Base-by-base conservation (phyloP, 2,888 invertebrate genomes). In the Venusia cambrica region DNA sequence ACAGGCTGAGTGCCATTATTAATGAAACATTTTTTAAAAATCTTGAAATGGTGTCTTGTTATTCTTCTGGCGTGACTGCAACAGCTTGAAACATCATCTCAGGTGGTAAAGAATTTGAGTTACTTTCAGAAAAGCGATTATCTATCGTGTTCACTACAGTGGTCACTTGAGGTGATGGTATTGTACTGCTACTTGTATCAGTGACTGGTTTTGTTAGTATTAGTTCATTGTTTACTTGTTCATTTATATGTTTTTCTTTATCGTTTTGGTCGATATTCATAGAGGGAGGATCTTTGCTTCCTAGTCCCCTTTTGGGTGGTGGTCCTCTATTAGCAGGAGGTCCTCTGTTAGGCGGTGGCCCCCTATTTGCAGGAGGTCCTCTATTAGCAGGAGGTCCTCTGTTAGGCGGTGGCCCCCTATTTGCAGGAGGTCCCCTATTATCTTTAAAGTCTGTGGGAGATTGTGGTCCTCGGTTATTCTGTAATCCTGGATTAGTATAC, bases 51-150 rank as follows among this genome's bases (percentile, higher is more conserved):
- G n/a, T n/a, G 2, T 27, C 15, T 15, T 8, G 5, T 41, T 11
- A 43, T 15, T 36, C 45, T 39, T 63, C 68, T 16, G 73, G 73
- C 7, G 67, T 73, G 4, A 73, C 66, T 21, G 69, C 58, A 14
- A 58, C 29, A 2, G 51, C 69, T 57, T 69, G 69, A 40, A 59
- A 66, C 48, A 44, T 48, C 45, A 62, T 35, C 1, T 45, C 45
- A 15, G 49, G 48, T 14, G 46, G 44, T 8, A 48, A 33, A 16
- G 45, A 14, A n/a, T 29, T 11, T 11, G 39, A 12, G 1, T 21
- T 30, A 5, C 14, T 3, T 1, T 15, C 28, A 7, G 18, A 3
- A 32, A 37, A 45, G 4, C 38, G 38, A 16, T 41, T 34, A 35
- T 4, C 18, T 4, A 30, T 8, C 10, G 4, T 21, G 8, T 11